Percentiles rank a stretch among this genome's conserved stretches.
phyloP scores from a whole-genome alignment of 2,797 vertebrate species.

The Ceryle rudis region DNA sequence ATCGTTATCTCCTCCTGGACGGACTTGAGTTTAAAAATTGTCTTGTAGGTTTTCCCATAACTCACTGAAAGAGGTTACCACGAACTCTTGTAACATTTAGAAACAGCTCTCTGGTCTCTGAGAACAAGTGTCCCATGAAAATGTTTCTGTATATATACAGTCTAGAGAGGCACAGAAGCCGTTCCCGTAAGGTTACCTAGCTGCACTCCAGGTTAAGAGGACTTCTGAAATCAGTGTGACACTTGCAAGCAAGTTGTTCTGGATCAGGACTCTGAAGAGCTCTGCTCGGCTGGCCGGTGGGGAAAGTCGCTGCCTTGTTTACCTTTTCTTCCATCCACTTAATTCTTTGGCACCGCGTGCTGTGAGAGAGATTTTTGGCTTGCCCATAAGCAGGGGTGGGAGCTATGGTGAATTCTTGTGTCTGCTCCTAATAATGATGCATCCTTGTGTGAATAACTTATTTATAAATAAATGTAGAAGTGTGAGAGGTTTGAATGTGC shows the following conservation, averaged over 20 bases:
- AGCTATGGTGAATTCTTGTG: not conserved
- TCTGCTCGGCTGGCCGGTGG: not conserved
- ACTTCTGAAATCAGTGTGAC: not conserved
- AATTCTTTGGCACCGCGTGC: not conserved
- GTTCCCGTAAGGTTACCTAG: not conserved
- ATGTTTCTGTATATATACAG: not conserved
- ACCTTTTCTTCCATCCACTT: not conserved
- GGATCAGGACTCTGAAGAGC: not conserved
- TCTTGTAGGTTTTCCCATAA: not conserved
- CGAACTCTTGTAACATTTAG: not conserved
- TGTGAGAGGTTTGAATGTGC: conserved; percentile 22
- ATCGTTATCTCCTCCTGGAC: not conserved
- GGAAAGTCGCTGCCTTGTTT: not conserved
- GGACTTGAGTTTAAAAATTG: not conserved
- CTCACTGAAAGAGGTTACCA: not conserved
- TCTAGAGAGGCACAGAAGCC: too few species aligned
- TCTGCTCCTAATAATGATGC: not conserved
- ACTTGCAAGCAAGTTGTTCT: not conserved
- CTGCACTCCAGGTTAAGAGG: not conserved
- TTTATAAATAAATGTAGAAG: conserved; percentile 21
- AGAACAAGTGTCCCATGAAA: not conserved
- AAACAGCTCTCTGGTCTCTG: not conserved
- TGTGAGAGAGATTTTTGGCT: not conserved
- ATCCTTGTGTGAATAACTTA: conserved; percentile 3
- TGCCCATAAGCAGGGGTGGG: not conserved